A percentile compares a stretch with the other conserved stretches of the same genome.
Evolutionary conservation across 2,797 vertebrate genomes (phyloP).

Genomic region (Peromyscus melanophrys): DNA sequence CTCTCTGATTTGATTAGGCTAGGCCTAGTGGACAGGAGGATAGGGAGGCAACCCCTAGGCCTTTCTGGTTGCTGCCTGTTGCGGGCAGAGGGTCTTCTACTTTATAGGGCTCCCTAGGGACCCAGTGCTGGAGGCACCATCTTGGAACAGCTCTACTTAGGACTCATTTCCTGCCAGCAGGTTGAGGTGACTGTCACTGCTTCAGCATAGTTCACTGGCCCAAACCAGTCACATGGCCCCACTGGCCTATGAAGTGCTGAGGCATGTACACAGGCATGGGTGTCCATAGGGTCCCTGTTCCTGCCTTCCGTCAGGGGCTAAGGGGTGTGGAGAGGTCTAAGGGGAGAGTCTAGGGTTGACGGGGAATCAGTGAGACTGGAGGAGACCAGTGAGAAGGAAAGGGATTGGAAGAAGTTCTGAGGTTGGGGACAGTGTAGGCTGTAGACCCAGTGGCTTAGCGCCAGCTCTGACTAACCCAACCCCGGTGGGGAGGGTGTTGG

Average conservation of each 20-base stretch:
- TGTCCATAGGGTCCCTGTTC: not conserved
- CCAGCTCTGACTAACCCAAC: not conserved
- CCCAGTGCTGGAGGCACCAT: not conserved
- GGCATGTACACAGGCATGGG: not conserved
- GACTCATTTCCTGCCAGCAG: not conserved
- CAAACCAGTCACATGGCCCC: not conserved
- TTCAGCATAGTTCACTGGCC: not conserved
- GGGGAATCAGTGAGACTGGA: accelerated
- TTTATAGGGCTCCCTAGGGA: not conserved
- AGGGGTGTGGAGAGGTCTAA: not conserved
- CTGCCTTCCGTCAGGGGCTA: not conserved
- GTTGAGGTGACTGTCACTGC: not conserved
- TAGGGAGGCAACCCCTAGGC: not conserved
- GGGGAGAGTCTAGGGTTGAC: not conserved
- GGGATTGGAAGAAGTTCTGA: not conserved
- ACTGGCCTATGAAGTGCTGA: accelerated
- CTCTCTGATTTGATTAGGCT: not conserved
- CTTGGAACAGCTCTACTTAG: not conserved
- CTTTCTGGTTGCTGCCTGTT: not conserved
- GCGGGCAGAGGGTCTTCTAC: not conserved
- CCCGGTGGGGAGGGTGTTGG: not conserved
- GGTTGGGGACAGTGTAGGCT: not conserved
- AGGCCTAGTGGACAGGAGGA: not conserved
- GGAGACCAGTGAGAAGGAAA: not conserved
- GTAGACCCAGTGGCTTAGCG: not conserved